Evolutionary conservation across 1,140 invertebrate genomes (phyloP).

Genomic region (Drosophila ambigua): DNA sequence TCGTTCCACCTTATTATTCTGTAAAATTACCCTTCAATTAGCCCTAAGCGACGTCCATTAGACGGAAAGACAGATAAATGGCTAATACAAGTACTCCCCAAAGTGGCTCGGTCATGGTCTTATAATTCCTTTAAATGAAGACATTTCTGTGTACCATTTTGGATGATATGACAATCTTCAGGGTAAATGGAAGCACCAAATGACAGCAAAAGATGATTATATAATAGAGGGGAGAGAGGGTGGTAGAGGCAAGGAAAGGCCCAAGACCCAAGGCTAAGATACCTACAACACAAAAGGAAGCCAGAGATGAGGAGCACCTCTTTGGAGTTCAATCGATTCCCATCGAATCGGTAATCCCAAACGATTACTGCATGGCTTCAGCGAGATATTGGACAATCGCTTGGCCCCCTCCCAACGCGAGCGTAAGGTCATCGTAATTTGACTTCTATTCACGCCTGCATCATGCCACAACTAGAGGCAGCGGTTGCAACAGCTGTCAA

Average conservation of each 20-base stretch:
- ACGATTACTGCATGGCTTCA: too few relatives aligned
- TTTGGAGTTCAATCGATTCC: too few relatives aligned
- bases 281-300: background rate
- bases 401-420: too few relatives aligned
- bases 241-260: too few relatives aligned
- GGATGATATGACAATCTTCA: constrained; percentile 35
- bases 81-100: constrained; percentile 21
- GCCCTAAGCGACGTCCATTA: constrained; percentile 32
- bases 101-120: constrained; percentile 30
- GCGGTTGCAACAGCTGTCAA: constrained; percentile 41
- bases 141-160: constrained; percentile 24
- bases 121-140: constrained; percentile 37
- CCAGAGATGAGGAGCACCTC: background rate
- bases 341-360: too few relatives aligned
- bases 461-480: background rate
- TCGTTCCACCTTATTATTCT: constrained; percentile 18
- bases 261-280: too few relatives aligned
- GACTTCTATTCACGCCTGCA: constrained; percentile 49
- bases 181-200: constrained; percentile 30
- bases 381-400: too few relatives aligned
- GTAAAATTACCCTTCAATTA: constrained; percentile 44
- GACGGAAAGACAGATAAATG: constrained; percentile 1
- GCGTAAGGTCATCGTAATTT: constrained; percentile 43
- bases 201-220: constrained; percentile 26
- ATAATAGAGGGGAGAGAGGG: constrained; percentile 1